phyloP scores from a whole-genome alignment of 2,797 vertebrate genomes.

The Silurus aristotelis region DNA sequence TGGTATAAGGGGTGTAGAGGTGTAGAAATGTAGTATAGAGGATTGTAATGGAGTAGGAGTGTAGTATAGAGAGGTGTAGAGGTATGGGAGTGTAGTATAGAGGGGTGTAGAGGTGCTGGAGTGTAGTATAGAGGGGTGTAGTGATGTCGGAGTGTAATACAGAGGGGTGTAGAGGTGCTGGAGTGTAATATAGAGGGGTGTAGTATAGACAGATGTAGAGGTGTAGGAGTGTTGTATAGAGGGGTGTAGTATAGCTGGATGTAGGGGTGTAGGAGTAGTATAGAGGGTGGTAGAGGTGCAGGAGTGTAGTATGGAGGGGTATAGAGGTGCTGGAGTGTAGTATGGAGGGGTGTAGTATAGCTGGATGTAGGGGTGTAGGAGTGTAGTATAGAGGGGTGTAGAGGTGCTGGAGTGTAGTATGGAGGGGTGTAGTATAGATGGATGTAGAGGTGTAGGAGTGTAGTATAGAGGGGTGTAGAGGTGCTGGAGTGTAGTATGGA shows the following conservation, averaged over 20 bases:
- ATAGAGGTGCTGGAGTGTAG: neutral
- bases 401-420: neutral
- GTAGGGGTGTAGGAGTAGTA: neutral
- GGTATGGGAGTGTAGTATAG: neutral
- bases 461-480: neutral
- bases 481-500: neutral
- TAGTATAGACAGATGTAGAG: neutral
- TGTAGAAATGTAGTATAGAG: neutral
- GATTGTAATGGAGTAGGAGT: neutral
- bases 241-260: neutral
- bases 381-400: neutral
- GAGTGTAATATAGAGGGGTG: neutral
- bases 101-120: neutral
- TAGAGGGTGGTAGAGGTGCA: neutral
- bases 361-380: neutral
- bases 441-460: neutral
- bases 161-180: neutral
- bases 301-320: neutral
- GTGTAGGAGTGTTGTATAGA: neutral
- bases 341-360: neutral
- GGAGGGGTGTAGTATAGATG: neutral
- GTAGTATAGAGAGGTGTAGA: neutral
- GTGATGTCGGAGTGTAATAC: neutral
- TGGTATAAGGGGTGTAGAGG: neutral
- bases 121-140: neutral